Evolutionary conservation across 2,888 invertebrate genomes (phyloP).

Genomic region (Atethmia centrago): DNA sequence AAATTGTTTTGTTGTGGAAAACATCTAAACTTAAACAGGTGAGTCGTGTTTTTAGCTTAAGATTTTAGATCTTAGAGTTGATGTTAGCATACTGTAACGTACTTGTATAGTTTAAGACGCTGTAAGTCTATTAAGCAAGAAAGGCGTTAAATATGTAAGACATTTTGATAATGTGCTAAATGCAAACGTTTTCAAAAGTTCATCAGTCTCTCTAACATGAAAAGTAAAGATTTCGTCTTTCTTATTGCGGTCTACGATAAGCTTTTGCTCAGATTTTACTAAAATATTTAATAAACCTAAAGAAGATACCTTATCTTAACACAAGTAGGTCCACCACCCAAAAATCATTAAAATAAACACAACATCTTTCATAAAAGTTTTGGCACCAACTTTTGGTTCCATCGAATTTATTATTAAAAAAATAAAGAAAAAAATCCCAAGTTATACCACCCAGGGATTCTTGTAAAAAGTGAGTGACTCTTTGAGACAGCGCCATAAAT

Average conservation of each 20-base stretch:
- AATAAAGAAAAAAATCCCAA: conserved; percentile 61
- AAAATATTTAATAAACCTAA: background rate
- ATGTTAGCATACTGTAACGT: background rate
- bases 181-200: background rate
- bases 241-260: background rate
- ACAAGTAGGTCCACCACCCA: background rate
- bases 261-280: background rate
- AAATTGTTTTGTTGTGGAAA: conserved; percentile 59
- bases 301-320: background rate
- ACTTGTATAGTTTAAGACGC: background rate
- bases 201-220: background rate
- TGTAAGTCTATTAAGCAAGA: background rate
- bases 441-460: conserved; percentile 51
- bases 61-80: conserved; percentile 13
- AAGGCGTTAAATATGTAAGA: background rate
- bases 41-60: conserved; percentile 12
- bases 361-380: conserved; percentile 71
- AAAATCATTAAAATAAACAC: conserved; percentile 31
- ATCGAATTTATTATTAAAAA: conserved; percentile 72
- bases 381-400: conserved; percentile 64
- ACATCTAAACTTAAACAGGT: conserved; percentile 40
- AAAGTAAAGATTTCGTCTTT: background rate
- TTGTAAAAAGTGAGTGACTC: conserved; percentile 72
- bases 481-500: conserved; percentile 67
- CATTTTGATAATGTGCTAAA: background rate